Evolutionary conservation across 1,140 invertebrate species (phyloP), one percentile per base, ranked within the genome.

Genomic region (Neodiprion fabricii): DNA sequence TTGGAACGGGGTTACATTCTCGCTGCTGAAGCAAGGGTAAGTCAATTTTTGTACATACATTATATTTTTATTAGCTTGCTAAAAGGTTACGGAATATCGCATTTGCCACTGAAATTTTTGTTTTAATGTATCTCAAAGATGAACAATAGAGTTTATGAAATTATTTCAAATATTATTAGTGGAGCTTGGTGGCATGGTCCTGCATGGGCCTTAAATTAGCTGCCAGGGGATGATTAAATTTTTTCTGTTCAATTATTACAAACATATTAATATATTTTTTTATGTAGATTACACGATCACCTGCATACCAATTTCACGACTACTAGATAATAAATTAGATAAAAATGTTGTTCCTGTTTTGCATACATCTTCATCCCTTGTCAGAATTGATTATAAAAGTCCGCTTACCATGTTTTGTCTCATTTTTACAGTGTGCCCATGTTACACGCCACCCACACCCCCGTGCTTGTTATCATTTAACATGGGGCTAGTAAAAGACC

Each of bases 21-120:
- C 88, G 92, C 96, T 85, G 96, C 95, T 85, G 94, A 96, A 92
- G 94, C 95, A 84, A 92, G 96, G 95, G 96, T 97, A 92, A 97
- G 96, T 94, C 80, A 78, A 65, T n/a, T 72, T 72, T 76, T 71
- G 67, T 68, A 76, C 71, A 75, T 47, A 76, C 75, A 75, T 75
- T 73, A 71, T 69, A 72, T 73, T 72, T 50, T 71, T 78, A 80
- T 77, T 78, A 80, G 83, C 82, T 85, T 84, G 83, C 81, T 77
- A 80, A 70, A 74, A 79, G 83, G 83, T 82, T 82, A 81, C 79
- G 80, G 79, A 84, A 76, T 83, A 79, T 79, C 82, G 80, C 82
- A 80, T 80, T 79, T 78, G 47, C 74, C 74, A 75, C 76, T 69
- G 67, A 77, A 75, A 77, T 72, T 74, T 53, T 74, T 74, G 48